Conservation (phyloP, 1,140 invertebrate species). For the Callitettix versicolor region DNA sequence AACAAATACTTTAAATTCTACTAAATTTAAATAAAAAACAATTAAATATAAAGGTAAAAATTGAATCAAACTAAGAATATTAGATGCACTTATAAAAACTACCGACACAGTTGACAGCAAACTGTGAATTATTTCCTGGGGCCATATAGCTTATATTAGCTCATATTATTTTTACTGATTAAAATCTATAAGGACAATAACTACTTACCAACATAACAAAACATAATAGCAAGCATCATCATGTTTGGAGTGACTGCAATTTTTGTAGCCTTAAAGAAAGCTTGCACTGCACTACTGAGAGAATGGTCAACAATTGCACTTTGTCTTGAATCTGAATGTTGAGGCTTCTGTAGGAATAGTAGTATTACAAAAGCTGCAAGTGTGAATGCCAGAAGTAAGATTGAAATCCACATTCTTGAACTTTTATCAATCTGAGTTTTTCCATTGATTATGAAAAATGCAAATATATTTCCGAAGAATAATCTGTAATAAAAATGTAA, state of each 20-base stretch:
- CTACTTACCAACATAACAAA: constrained; percentile 71
- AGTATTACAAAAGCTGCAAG: constrained; percentile 59
- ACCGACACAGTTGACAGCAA: too few species aligned
- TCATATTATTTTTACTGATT: too few species aligned
- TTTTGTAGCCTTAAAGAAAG: constrained; percentile 60
- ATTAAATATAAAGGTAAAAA: too few species aligned
- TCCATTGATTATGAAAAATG: constrained; percentile 13
- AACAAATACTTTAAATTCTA: too few species aligned
- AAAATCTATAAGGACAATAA: too few species aligned
- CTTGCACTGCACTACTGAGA: constrained; percentile 47
- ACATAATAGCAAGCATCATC: constrained; percentile 71
- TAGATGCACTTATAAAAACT: too few species aligned
- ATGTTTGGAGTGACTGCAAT: constrained; percentile 74
- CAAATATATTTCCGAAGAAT: constrained; percentile 21
- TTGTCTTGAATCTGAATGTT: constrained; percentile 1
- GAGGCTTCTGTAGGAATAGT: constrained; percentile 40
- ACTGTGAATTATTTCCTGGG: too few species aligned
- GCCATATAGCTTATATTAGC: too few species aligned
- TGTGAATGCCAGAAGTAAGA: constrained; percentile 58
- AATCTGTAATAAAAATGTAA: constrained; percentile 16
- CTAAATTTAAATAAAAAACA: too few species aligned
- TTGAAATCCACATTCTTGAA: constrained; percentile 61
- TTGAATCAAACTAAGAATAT: too few species aligned
- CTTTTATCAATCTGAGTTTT: constrained; percentile 39
- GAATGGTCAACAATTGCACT: constrained; percentile 18